A percentile compares a stretch with the other conserved stretches of the same genome.
Evolutionary conservation across 2,888 invertebrate genomes (phyloP).

Genomic region (Dione juno): DNA sequence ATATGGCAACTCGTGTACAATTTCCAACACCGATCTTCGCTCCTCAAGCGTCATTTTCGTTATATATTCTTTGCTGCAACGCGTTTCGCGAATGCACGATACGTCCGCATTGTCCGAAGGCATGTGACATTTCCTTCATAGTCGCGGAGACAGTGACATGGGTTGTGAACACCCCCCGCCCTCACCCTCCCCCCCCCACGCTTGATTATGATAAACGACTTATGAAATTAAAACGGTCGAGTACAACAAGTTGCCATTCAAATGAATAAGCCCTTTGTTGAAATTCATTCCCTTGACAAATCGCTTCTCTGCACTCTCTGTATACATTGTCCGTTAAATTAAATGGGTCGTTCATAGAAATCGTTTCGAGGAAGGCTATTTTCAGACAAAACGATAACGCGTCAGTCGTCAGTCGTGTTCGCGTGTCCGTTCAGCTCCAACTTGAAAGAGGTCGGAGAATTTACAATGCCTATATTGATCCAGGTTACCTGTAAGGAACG

Average conservation of each 20-base stretch:
- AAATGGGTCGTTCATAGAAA: constrained; percentile 76
- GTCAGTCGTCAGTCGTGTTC: constrained; percentile 74
- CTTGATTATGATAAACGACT: constrained; percentile 84
- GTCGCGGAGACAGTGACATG: constrained; percentile 76
- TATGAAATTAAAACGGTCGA: constrained; percentile 83
- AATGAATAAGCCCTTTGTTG: constrained; percentile 80
- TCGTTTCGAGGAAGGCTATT: constrained; percentile 74
- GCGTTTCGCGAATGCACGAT: constrained; percentile 55
- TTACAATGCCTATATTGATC: constrained; percentile 64
- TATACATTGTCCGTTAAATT: constrained; percentile 77
- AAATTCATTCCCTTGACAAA: constrained; percentile 82
- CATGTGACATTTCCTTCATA: constrained; percentile 76
- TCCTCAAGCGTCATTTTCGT: constrained; percentile 35
- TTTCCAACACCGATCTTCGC: constrained; percentile 35
- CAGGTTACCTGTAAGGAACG: constrained; percentile 31
- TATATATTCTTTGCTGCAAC: constrained; percentile 44
- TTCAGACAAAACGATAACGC: constrained; percentile 74
- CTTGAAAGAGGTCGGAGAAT: constrained; percentile 71
- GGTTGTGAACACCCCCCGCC: constrained; percentile 61
- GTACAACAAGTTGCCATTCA: constrained; percentile 81
- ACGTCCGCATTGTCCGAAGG: constrained; percentile 70
- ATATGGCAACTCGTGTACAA: constrained; percentile 38
- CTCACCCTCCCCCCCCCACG: constrained; percentile 51
- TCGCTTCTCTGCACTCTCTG: constrained; percentile 71
- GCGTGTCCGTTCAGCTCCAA: constrained; percentile 63